A percentile compares a stretch with the other conserved stretches of the same genome.
phyloP scores from a whole-genome alignment of 2,113 vertebrate species.

The Oreochromis aureus region DNA sequence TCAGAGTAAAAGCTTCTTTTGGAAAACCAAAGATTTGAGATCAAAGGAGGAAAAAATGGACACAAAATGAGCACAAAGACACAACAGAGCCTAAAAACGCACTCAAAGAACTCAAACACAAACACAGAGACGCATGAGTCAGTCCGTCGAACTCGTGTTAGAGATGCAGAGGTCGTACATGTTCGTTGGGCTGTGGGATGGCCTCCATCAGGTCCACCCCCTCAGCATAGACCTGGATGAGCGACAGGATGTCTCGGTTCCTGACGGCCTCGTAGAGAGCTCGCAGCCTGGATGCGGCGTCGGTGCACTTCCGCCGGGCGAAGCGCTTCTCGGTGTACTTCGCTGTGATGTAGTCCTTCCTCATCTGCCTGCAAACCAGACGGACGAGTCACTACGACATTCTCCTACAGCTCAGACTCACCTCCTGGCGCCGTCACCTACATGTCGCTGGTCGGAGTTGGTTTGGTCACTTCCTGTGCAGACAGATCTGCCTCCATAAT shows the following conservation, averaged over 20 bases:
- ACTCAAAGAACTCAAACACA: too few species aligned
- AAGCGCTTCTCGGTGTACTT: slow-evolving; percentile 93
- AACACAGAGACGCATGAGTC: neutral
- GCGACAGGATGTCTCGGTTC: slow-evolving; percentile 81
- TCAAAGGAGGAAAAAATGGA: neutral
- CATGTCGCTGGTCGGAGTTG: slow-evolving; percentile 88
- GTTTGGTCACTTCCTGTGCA: slow-evolving; percentile 77
- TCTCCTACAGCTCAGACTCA: neutral
- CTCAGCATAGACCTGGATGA: slow-evolving; percentile 89
- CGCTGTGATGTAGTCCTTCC: slow-evolving; percentile 94
- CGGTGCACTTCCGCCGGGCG: slow-evolving; percentile 70
- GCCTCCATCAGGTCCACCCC: slow-evolving; percentile 88
- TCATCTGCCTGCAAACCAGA: slow-evolving; percentile 76
- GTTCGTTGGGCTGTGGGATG: slow-evolving; percentile 82
- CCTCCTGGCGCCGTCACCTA: slow-evolving; percentile 58
- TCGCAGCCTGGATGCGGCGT: slow-evolving; percentile 72
- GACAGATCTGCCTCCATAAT: slow-evolving; percentile 91
- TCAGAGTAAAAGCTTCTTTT: neutral
- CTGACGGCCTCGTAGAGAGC: slow-evolving; percentile 85
- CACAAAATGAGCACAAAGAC: neutral
- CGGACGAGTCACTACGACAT: neutral
- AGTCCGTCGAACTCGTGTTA: neutral
- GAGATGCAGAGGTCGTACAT: slow-evolving; percentile 66
- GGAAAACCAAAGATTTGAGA: neutral
- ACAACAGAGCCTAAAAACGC: neutral